A percentile compares a stretch with the other conserved stretches of the same genome.
These are phyloP conservation scores for Pocota personata DNA, from an alignment of 2,888 invertebrate species.

Conservation along the genomic window DNA sequence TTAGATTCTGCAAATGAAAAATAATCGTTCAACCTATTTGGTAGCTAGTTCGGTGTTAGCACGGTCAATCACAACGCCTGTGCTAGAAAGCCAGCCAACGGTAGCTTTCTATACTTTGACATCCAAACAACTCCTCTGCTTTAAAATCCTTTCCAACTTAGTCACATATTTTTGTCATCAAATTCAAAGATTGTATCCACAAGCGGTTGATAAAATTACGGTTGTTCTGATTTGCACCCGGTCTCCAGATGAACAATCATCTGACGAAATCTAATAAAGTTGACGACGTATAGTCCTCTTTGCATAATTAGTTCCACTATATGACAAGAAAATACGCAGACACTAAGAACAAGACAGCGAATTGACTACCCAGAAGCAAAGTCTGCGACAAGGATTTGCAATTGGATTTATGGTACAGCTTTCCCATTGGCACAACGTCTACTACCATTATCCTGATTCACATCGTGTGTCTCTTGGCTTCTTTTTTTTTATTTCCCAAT, in stretches of 20 bases:
- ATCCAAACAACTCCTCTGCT: too few relatives aligned
- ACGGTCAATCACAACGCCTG: too few relatives aligned
- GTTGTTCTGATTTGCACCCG: not conserved
- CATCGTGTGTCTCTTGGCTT: conserved; percentile 41
- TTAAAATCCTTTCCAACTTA: too few relatives aligned
- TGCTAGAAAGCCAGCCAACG: too few relatives aligned
- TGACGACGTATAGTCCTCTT: not conserved
- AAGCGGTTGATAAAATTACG: too few relatives aligned
- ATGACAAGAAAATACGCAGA: not conserved
- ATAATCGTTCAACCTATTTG: too few relatives aligned
- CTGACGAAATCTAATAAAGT: not conserved
- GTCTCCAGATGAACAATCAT: not conserved
- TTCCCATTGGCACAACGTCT: conserved; percentile 29
- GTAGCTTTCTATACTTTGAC: too few relatives aligned
- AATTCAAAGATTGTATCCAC: too few relatives aligned
- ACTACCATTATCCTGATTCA: conserved; percentile 35
- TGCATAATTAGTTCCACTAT: conserved; percentile 2
- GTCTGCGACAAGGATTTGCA: conserved; percentile 46
- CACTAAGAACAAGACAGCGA: conserved; percentile 3
- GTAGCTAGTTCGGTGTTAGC: too few relatives aligned
- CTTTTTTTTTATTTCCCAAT: conserved; percentile 7
- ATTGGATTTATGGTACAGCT: conserved; percentile 19
- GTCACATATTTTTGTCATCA: too few relatives aligned
- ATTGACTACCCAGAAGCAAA: not conserved
- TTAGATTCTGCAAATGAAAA: too few relatives aligned